These are phyloP conservation scores for Salpingus planirostris DNA, from an alignment of 2,888 invertebrate genomes.

Conservation along the genomic window DNA sequence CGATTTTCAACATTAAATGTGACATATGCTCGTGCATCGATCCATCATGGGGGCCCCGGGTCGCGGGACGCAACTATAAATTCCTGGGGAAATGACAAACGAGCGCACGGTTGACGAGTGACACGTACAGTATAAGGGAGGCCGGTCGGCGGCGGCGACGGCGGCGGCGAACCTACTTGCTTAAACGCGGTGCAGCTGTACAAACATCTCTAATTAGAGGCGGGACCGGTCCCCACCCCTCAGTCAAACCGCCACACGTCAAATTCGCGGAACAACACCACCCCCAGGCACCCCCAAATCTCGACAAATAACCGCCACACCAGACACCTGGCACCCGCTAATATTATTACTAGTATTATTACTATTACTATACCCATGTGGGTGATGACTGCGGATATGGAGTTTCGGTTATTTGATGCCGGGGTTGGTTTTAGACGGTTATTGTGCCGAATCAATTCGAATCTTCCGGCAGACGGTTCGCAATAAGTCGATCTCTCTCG, in stretches of 20 bases:
- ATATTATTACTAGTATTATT: too few relatives aligned
- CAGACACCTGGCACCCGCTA: too few relatives aligned
- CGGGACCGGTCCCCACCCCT: conserved; percentile 18
- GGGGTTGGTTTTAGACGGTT: too few relatives aligned
- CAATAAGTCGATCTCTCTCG: conserved; percentile 9
- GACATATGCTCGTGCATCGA: conserved; percentile 18
- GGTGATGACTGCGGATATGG: too few relatives aligned
- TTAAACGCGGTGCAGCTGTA: conserved; percentile 24
- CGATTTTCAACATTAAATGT: conserved; percentile 17
- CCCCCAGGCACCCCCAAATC: too few relatives aligned
- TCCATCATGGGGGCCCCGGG: conserved; percentile 14
- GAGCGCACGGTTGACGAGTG: conserved; percentile 21
- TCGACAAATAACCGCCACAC: too few relatives aligned
- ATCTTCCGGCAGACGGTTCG: conserved; percentile 12
- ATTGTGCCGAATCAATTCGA: conserved; percentile 16
- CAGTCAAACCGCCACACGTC: conserved; percentile 16
- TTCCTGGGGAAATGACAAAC: conserved; percentile 24
- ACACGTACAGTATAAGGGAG: conserved; percentile 17
- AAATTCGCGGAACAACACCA: conserved; percentile 22
- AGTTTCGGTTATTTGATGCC: too few relatives aligned
- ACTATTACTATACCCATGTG: too few relatives aligned
- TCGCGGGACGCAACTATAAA: conserved; percentile 21
- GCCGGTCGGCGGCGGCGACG: conserved; percentile 13
- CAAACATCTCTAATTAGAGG: conserved; percentile 27
- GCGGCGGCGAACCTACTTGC: conserved; percentile 15